Evolutionary conservation across 53 echinoderm and acorn worm genomes (phyloP).

Genomic region (Antedon mediterranea): DNA sequence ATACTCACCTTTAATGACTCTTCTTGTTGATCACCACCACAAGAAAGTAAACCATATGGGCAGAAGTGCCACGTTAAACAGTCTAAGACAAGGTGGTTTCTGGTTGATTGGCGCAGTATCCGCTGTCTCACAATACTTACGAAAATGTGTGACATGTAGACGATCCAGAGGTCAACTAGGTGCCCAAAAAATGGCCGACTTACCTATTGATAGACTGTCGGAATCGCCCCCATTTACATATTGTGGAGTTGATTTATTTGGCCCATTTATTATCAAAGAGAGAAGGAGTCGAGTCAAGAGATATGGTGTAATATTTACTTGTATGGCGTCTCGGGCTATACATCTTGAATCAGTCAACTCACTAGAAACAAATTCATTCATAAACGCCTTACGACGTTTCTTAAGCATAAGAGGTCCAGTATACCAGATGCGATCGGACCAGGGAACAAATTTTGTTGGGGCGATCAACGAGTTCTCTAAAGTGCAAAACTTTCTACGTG

Average conservation of each 20-base stretch:
- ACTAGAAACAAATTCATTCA: not conserved
- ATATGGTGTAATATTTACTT: not conserved
- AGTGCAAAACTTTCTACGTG: not conserved
- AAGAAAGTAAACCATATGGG: constrained; percentile 35
- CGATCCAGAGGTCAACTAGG: constrained; percentile 3
- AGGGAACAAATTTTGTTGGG: not conserved
- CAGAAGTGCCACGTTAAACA: constrained; percentile 27
- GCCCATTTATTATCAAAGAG: no score
- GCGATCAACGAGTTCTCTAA: not conserved
- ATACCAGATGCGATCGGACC: no score
- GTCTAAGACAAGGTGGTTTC: constrained; percentile 17
- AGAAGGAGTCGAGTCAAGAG: not conserved
- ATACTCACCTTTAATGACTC: constrained; percentile 10
- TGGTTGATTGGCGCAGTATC: constrained; percentile 13
- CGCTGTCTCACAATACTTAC: constrained; percentile 2
- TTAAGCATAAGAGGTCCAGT: not conserved
- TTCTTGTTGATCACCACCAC: constrained; percentile 22
- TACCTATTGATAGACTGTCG: constrained; percentile 8
- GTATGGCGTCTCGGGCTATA: not conserved
- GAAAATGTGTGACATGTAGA: constrained; percentile 8
- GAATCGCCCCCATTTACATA: constrained; percentile 17
- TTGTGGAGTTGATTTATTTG: constrained; percentile 10
- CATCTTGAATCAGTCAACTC: not conserved
- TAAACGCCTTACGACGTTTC: not conserved
- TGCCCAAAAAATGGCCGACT: constrained; percentile 14